These are phyloP conservation scores for Epicampocera succincta DNA, from an alignment of 2,888 invertebrate species.

Conservation along the genomic window DNA sequence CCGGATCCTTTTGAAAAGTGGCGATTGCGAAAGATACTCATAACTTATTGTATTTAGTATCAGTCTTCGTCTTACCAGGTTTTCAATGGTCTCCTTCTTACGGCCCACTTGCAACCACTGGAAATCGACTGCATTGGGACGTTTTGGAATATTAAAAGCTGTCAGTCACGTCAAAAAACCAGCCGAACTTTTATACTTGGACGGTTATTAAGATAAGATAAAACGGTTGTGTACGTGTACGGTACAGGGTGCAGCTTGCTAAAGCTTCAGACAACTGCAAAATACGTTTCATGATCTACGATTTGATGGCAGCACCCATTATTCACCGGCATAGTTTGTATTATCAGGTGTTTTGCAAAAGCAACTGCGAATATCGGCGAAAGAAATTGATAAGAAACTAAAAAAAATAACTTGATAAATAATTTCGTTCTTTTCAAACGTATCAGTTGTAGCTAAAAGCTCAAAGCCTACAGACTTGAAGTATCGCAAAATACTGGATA, in stretches of 20 bases:
- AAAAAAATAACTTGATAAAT: constrained; percentile 43
- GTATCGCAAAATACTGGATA: background rate
- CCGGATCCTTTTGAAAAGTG: too few relatives aligned
- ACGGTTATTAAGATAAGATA: constrained; percentile 48
- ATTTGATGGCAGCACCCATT: constrained; percentile 42
- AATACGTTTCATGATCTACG: background rate
- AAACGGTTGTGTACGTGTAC: background rate
- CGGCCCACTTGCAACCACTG: background rate
- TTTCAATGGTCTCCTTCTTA: too few relatives aligned
- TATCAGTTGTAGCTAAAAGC: constrained; percentile 61
- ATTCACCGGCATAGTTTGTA: constrained; percentile 51
- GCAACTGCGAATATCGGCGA: constrained; percentile 37
- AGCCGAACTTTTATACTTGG: constrained; percentile 1
- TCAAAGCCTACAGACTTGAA: constrained; percentile 49
- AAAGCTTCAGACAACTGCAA: background rate
- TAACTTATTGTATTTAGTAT: too few relatives aligned
- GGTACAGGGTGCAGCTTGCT: constrained; percentile 13
- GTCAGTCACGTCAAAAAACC: background rate
- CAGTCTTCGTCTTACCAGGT: too few relatives aligned
- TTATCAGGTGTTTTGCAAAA: constrained; percentile 63
- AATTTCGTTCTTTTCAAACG: constrained; percentile 18
- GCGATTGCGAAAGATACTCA: too few relatives aligned
- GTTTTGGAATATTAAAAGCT: constrained; percentile 14
- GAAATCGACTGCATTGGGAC: background rate
- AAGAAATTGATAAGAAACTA: constrained; percentile 55